Evolutionary conservation across 2,888 invertebrate genomes (phyloP), one percentile per base, ranked within the genome.

Genomic region (Malacosoma neustria): DNA sequence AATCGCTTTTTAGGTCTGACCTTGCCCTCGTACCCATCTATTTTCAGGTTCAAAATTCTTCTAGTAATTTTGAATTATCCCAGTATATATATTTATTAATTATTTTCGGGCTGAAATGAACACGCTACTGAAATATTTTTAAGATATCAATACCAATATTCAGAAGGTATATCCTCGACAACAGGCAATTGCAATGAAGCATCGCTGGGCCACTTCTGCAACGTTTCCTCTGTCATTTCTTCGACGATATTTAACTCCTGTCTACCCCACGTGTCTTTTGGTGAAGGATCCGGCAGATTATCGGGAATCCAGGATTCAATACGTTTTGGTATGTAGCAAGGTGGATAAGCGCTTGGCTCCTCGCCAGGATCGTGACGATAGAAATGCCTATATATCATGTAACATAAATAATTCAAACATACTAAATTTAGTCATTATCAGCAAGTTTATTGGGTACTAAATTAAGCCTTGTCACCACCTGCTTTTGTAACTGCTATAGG

Each of bases 361-460:
- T 84, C 81, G 0, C 86, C 86, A 0, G 84, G 80, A 39, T 86
- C 86, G 50, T 87, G 87, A 0, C 75, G 75, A 43, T 72, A 85
- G 50, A 76, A 82, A 14, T 76, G 57, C 81, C 82, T 77, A 36
- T 3, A 30, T n/a, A n/a, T n/a, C n/a, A n/a, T n/a, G n/a, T n/a
- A n/a, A n/a, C n/a, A n/a, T n/a, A n/a, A n/a, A n/a, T n/a, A n/a
- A n/a, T n/a, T n/a, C n/a, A n/a, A n/a, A n/a, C n/a, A n/a, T n/a
- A n/a, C n/a, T n/a, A n/a, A n/a, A n/a, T n/a, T n/a, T n/a, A n/a
- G n/a, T n/a, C n/a, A n/a, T n/a, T n/a, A n/a, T n/a, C n/a, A n/a
- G n/a, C n/a, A n/a, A n/a, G n/a, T n/a, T n/a, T n/a, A n/a, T n/a
- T n/a, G n/a, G n/a, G n/a, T n/a, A n/a, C n/a, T n/a, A n/a, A n/a